Conservation (phyloP, 2,888 invertebrate genomes). For the Oscheius sp. region DNA sequence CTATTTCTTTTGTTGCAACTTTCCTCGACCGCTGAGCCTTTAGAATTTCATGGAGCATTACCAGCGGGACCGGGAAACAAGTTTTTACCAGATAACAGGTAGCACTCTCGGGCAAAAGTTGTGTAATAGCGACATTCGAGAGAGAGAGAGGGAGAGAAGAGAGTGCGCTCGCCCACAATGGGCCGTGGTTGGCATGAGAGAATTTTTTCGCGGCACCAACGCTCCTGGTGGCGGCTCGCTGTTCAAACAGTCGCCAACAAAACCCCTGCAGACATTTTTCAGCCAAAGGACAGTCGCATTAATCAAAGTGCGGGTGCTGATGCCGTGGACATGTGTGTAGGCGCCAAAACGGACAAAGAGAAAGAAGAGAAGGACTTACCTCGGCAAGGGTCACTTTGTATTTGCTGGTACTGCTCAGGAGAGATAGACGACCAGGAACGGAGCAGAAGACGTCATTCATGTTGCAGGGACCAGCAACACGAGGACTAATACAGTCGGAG, state of each 20-base stretch:
- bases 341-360: conserved; percentile 12
- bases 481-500: conserved; percentile 29
- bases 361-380: conserved; percentile 77
- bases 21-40: neutral
- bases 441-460: conserved; percentile 88
- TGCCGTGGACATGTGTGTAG: neutral
- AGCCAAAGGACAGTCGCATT: neutral
- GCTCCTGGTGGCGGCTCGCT: conserved; percentile 20
- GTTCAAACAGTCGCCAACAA: conserved; percentile 29
- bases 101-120: conserved; percentile 34
- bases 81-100: conserved; percentile 32
- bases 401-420: conserved; percentile 96
- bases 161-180: conserved; percentile 37
- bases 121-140: conserved; percentile 33
- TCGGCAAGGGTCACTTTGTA: conserved; percentile 99
- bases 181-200: conserved; percentile 29
- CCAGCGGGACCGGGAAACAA: conserved; percentile 25
- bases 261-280: conserved; percentile 19
- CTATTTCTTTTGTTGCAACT: conserved; percentile 10
- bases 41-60: conserved; percentile 2
- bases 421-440: conserved; percentile 93
- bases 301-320: conserved; percentile 1
- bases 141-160: conserved; percentile 20
- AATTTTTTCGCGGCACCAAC: conserved; percentile 29
- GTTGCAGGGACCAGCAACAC: conserved; percentile 17